A percentile compares a stretch with the other conserved stretches of the same genome.
phyloP scores from a whole-genome alignment of 2,888 invertebrate species.

The Lasioglossum oenotherae region DNA sequence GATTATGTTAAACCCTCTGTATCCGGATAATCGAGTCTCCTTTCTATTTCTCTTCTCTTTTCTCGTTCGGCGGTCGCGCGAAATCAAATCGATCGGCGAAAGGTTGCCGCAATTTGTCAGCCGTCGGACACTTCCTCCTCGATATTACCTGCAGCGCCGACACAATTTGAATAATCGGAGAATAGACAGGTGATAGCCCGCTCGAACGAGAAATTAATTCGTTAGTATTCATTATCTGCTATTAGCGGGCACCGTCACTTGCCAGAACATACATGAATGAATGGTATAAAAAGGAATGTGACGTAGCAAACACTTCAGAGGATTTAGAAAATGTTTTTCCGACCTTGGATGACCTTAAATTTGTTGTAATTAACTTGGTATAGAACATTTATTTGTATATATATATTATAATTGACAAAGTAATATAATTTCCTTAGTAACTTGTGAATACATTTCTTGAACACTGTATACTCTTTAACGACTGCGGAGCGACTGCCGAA shows the following conservation, averaged over 20 bases:
- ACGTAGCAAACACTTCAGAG: too few relatives aligned
- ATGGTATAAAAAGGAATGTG: too few relatives aligned
- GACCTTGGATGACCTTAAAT: too few relatives aligned
- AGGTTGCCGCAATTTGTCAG: slow-evolving; percentile 37
- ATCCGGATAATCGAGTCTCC: slow-evolving; percentile 20
- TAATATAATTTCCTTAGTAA: too few relatives aligned
- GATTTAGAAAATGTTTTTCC: too few relatives aligned
- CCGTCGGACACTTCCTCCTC: slow-evolving; percentile 25
- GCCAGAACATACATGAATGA: neutral
- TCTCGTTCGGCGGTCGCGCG: neutral
- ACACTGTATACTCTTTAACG: too few relatives aligned
- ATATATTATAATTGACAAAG: too few relatives aligned
- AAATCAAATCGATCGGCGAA: slow-evolving; percentile 28
- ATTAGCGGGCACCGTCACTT: neutral
- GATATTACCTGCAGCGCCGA: slow-evolving; percentile 4
- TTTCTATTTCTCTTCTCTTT: neutral
- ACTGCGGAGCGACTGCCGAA: too few relatives aligned
- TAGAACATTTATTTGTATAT: too few relatives aligned
- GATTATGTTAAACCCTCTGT: neutral
- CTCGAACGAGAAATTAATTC: neutral
- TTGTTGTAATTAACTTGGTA: too few relatives aligned
- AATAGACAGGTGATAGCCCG: slow-evolving; percentile 3
- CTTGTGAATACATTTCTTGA: too few relatives aligned
- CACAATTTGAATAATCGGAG: slow-evolving; percentile 43
- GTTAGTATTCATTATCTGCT: neutral